A percentile compares a stretch with the other conserved stretches of the same genome.
Evolutionary conservation across 2,888 invertebrate genomes (phyloP).

Genomic region (Calameuta idolon): DNA sequence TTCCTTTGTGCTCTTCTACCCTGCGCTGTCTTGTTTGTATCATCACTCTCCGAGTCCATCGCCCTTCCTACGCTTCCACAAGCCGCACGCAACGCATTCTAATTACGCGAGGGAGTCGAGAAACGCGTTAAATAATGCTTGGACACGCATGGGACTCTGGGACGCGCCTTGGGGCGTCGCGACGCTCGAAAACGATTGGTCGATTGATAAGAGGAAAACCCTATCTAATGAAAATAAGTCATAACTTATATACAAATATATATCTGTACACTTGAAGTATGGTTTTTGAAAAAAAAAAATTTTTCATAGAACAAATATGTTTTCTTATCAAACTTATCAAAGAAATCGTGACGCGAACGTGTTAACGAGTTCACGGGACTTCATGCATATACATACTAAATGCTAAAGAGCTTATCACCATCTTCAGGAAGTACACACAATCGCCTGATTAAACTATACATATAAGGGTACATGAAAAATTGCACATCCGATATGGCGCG

Average conservation of each 20-base stretch:
- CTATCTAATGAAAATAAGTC: background rate
- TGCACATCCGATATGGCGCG: background rate
- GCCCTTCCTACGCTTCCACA: conserved; percentile 14
- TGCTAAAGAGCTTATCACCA: conserved; percentile 31
- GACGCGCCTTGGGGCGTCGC: conserved; percentile 21
- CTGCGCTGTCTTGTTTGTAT: background rate
- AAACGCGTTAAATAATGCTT: conserved; percentile 45
- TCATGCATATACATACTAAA: background rate
- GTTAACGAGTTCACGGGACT: background rate
- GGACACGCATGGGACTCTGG: conserved; percentile 31
- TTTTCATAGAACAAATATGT: background rate
- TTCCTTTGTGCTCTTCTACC: background rate
- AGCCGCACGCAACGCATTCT: conserved; percentile 45
- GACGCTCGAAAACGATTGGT: conserved; percentile 29
- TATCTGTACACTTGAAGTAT: no score
- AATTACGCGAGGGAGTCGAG: conserved; percentile 36
- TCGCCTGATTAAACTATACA: background rate
- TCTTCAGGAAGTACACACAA: conserved; percentile 33
- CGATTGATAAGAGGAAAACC: conserved; percentile 1
- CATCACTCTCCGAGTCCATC: background rate
- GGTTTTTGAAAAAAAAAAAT: background rate
- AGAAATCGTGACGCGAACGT: background rate
- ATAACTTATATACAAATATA: no score
- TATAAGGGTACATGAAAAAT: background rate
- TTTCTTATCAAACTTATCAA: background rate